Conservation (phyloP, 2,888 invertebrate genomes). For the Bombyx huttoni region DNA sequence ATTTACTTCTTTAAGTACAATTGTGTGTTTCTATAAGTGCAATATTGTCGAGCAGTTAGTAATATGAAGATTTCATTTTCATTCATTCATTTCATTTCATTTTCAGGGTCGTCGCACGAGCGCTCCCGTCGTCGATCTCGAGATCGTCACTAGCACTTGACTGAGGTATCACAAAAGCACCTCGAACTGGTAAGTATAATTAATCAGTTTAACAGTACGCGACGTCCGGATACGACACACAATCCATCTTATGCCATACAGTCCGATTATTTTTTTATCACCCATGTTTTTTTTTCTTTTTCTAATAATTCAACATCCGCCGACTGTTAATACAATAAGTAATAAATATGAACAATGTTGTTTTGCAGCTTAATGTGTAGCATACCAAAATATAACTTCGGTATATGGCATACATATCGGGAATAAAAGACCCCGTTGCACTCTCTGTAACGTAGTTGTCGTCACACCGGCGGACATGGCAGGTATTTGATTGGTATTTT, state of each 20-base stretch:
- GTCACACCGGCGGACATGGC: conserved; percentile 68
- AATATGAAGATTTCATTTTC: neutral
- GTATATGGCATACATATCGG: conserved; percentile 62
- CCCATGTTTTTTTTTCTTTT: conserved; percentile 5
- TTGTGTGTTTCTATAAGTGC: too few relatives aligned
- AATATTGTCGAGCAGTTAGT: too few relatives aligned
- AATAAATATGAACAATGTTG: conserved; percentile 66
- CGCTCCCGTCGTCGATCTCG: conserved; percentile 59
- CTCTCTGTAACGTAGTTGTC: conserved; percentile 64
- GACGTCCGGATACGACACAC: conserved; percentile 1
- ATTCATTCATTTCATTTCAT: conserved; percentile 10
- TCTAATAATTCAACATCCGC: conserved; percentile 11
- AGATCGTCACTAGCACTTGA: conserved; percentile 58
- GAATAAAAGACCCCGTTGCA: conserved; percentile 52
- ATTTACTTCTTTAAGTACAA: too few relatives aligned
- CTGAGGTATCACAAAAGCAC: conserved; percentile 71
- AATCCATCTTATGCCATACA: conserved; percentile 3
- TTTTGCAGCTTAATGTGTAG: conserved; percentile 64
- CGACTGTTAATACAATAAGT: conserved; percentile 38
- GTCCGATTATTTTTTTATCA: conserved; percentile 3
- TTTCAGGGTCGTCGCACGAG: conserved; percentile 50
- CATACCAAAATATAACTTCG: conserved; percentile 65
- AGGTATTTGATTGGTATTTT: conserved; percentile 71
- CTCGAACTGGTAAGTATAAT: conserved; percentile 60
- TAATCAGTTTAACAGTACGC: conserved; percentile 8